Base-by-base conservation (phyloP, 1,140 invertebrate species). In the Megalonaias nervosa region DNA sequence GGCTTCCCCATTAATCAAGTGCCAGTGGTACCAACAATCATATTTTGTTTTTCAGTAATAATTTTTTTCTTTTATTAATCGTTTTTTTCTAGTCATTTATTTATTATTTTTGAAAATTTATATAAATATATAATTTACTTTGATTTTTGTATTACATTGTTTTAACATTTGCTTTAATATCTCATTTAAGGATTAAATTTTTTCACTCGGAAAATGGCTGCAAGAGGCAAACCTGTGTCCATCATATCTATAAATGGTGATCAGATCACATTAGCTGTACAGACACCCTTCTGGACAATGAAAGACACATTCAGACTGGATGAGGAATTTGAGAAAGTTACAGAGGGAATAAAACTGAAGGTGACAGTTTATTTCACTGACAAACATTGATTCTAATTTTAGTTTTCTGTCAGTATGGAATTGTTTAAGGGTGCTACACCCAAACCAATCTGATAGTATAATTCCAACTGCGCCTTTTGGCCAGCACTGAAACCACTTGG, bases 141-240 rank as follows among this genome's bases (percentile, higher is more conserved):
- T 48, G 38, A 48, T 48, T 48, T 26, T 19, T 14, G 12, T 38
- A 2, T 26, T 71, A 56, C 11, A 56, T 55, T 17, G 19, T 19
- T 21, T 13, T n/a, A 9, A 19, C 19, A 70, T n/a, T 67, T 67
- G 26, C 31, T 17, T 67, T 67, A 17, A 11, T 67, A 21, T 67
- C 58, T 74, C 19, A 23, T 79, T 75, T 66, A 23, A 82, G 81
- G 81, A 1, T 77, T 80, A 9, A 82, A 82, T 68, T 77, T 76
- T 58, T 65, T 80, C 5, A 31, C 80, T 0, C 55, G 81, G 14
- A 82, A 82, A 23, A 67, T 82, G 64, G 81, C 81, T 21, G 61
- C 77, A 21, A 23, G 67, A 21, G 74, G 68, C 1, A 77, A 66
- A 66, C 81, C 81, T 26, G 57, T 61, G 16, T 80, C 72, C 57